Percentiles rank a stretch among this genome's conserved stretches.
These are phyloP conservation scores for Bambusicola thoracicus DNA, from an alignment of 2,113 vertebrate genomes.

Conservation along the genomic window DNA sequence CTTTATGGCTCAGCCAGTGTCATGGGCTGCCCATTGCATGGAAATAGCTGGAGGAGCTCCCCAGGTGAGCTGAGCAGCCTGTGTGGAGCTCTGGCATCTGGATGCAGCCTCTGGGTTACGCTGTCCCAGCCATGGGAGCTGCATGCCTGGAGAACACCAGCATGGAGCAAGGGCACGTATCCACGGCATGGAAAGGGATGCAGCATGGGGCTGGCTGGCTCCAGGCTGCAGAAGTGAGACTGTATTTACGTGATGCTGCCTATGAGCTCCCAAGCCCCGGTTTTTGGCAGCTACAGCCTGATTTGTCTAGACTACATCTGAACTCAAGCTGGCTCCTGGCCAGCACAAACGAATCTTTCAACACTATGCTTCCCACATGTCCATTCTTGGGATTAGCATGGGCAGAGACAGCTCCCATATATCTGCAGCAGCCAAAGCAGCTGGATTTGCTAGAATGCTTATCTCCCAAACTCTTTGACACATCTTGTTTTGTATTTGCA, in stretches of 20 bases:
- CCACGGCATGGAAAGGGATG: neutral
- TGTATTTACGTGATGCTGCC: neutral
- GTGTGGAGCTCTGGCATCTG: neutral
- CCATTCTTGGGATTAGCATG: neutral
- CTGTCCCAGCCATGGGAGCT: fast-evolving
- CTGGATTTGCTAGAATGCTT: neutral
- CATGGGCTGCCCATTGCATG: neutral
- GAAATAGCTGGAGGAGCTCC: neutral
- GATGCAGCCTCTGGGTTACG: neutral
- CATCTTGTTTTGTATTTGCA: neutral
- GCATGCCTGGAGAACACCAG: neutral
- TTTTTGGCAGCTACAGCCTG: slow-evolving; percentile 27
- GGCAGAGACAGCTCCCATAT: slow-evolving; percentile 10
- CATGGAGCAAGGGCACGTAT: neutral
- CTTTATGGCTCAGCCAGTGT: neutral
- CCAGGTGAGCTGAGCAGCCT: neutral
- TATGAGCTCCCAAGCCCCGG: neutral
- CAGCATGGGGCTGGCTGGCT: neutral
- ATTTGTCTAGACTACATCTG: slow-evolving; percentile 64
- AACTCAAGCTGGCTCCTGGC: slow-evolving; percentile 23
- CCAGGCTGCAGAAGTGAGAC: neutral
- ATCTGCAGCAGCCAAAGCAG: neutral
- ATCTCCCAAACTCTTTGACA: neutral
- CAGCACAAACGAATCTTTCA: slow-evolving; percentile 55
- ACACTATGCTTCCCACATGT: neutral